Evolutionary conservation across 2,113 vertebrate species (phyloP).

Genomic region (Festucalex cinctus): DNA sequence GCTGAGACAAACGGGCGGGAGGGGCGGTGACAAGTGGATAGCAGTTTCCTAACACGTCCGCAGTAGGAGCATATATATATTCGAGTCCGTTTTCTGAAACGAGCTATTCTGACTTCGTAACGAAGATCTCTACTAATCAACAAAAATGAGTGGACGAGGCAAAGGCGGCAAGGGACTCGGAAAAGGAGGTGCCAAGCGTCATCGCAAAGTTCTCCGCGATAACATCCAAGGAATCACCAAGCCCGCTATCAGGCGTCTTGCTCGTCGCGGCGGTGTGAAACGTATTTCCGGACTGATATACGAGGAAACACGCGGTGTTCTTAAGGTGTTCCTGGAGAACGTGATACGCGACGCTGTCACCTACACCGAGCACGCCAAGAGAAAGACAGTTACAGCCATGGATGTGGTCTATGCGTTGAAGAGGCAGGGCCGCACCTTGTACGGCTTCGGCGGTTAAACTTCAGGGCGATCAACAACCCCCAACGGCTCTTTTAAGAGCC

Average conservation of each 20-base stretch:
- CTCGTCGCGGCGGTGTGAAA: neutral
- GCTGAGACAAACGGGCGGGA: no score
- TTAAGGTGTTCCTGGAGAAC: neutral
- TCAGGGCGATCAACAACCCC: no score
- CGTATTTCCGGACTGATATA: neutral
- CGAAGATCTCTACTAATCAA: no score
- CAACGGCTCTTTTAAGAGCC: neutral
- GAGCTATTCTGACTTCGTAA: no score
- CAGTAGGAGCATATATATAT: neutral
- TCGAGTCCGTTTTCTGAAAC: neutral
- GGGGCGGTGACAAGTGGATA: neutral
- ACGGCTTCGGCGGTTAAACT: neutral
- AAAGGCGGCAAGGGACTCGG: neutral
- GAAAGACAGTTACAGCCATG: neutral
- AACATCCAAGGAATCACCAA: neutral
- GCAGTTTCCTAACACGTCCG: neutral
- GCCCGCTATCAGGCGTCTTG: neutral
- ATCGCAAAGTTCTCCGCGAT: neutral
- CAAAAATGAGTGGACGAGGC: neutral
- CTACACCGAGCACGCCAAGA: neutral
- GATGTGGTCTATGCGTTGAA: neutral
- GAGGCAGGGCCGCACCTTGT: conserved; percentile 1
- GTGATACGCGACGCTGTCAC: neutral
- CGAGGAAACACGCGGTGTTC: neutral
- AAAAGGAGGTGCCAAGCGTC: neutral